These are phyloP conservation scores for Octomys mimax DNA, from an alignment of 2,797 vertebrate species.

Conservation along the genomic window DNA sequence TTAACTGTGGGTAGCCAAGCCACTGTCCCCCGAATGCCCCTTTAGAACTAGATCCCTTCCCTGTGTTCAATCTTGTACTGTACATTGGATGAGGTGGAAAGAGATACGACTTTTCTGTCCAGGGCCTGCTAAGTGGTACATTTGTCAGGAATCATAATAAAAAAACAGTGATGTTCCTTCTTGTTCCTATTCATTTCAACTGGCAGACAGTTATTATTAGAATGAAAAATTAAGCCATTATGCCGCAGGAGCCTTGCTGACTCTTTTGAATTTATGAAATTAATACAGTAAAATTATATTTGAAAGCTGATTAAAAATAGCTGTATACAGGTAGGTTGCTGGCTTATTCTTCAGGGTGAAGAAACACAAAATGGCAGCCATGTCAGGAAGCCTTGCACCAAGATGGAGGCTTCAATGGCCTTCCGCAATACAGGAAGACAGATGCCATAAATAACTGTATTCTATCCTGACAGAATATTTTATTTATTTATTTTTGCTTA, in stretches of 20 bases:
- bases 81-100: slow-evolving; percentile 65
- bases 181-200: slow-evolving; percentile 88
- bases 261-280: slow-evolving; percentile 89
- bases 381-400: neutral
- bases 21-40: slow-evolving; percentile 80
- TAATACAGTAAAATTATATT: slow-evolving; percentile 89
- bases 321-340: slow-evolving; percentile 70
- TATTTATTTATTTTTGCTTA: neutral
- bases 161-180: slow-evolving; percentile 88
- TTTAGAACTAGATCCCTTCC: slow-evolving; percentile 82
- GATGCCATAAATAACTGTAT: neutral
- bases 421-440: neutral
- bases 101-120: slow-evolving; percentile 82
- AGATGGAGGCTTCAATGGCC: neutral
- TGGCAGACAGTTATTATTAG: slow-evolving; percentile 90
- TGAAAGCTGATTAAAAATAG: slow-evolving; percentile 84
- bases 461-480: slow-evolving; percentile 21
- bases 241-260: slow-evolving; percentile 83
- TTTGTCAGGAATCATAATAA: slow-evolving; percentile 87
- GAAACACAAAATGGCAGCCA: slow-evolving; percentile 84
- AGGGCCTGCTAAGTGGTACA: slow-evolving; percentile 83
- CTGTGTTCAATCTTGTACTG: slow-evolving; percentile 83
- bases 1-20: slow-evolving; percentile 77
- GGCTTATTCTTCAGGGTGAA: slow-evolving; percentile 72
- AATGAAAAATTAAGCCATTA: slow-evolving; percentile 91